Evolutionary conservation across 2,113 vertebrate species (phyloP), one percentile per base, ranked within the genome.

Genomic region (Pardalotus punctatus): DNA sequence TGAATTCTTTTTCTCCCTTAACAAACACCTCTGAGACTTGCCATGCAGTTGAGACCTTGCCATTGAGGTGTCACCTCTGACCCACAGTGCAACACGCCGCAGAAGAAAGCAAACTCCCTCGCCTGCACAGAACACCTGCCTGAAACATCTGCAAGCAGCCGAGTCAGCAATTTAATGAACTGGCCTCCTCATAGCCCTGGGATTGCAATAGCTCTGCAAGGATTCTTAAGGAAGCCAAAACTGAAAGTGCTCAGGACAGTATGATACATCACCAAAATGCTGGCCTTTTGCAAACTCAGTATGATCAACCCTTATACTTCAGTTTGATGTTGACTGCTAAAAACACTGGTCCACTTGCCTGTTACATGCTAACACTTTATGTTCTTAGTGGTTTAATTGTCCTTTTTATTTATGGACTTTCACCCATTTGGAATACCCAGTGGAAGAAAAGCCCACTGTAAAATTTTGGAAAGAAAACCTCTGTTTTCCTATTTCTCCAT

Each of bases 41-140:
- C 93, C 87, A 83, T 91, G 89, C 91, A 47, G 94, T 88, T 91
- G 54, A 92, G 94, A 54, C 61, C 57, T 80, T 88, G 83, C 94
- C 84, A 91, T 38, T 60, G 88, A 91, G 80, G 83, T 83, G 54
- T 81, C 54, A 96, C 96, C 97, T 95, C 77, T 97, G 96, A 96
- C 94, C 89, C 28, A 2, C 84, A 21, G 4, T 36, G 81, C 66
- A 94, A 65, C 73, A 31, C 9, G 3, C 80, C 48, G 22, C 48
- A 74, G 96, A 97, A 97, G 88, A 96, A 93, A 93, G 79, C 47
- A 36, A 72, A 72, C 72, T 82, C 40, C 28, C 51, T 62, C 74
- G 18, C 83, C 80, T 48, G 89, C 83, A 66, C 35, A 72, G 82
- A 86, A 56, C 96, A 97, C 95, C 97, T 98, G 97, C 89, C 84